Evolutionary conservation across 2,113 vertebrate genomes (phyloP).

Genomic region (Solenodon paradoxus): DNA sequence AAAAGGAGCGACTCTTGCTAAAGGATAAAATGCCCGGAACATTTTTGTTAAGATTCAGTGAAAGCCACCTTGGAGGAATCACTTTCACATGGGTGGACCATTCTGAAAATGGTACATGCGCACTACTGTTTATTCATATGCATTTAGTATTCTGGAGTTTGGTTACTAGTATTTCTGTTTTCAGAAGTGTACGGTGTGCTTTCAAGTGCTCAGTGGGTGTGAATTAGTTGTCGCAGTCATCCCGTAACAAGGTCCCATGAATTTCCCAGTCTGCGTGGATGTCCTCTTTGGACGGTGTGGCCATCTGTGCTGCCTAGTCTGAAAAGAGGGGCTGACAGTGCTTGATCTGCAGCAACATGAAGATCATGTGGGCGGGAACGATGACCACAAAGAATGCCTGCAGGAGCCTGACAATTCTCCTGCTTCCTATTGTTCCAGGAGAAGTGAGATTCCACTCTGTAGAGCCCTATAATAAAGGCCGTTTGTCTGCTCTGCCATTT

Average conservation of each 20-base stretch:
- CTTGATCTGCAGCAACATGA: background rate
- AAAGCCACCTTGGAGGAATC: slow-evolving; percentile 97
- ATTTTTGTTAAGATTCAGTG: slow-evolving; percentile 95
- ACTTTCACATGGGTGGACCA: slow-evolving; percentile 98
- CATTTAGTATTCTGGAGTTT: background rate
- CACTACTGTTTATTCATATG: background rate
- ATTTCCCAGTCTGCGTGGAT: background rate
- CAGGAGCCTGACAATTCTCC: rapidly evolving
- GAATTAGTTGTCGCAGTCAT: background rate
- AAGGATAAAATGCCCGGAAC: slow-evolving; percentile 94
- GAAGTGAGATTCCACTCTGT: slow-evolving; percentile 94
- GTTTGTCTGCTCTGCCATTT: slow-evolving; percentile 92
- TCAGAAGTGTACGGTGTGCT: background rate
- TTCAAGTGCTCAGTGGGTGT: background rate
- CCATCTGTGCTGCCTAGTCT: background rate
- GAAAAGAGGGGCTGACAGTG: background rate
- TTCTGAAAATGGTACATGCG: slow-evolving; percentile 87
- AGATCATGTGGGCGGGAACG: background rate
- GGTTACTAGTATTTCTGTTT: background rate
- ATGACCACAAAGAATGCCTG: background rate
- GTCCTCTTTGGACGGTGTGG: background rate
- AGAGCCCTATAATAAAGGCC: slow-evolving; percentile 95
- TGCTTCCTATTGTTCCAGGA: slow-evolving; percentile 81
- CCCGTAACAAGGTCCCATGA: background rate
- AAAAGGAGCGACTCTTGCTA: slow-evolving; percentile 91